These are phyloP conservation scores for Xiphorhynchus erythropygius DNA, from an alignment of 2,797 vertebrate species.

Conservation along the genomic window DNA sequence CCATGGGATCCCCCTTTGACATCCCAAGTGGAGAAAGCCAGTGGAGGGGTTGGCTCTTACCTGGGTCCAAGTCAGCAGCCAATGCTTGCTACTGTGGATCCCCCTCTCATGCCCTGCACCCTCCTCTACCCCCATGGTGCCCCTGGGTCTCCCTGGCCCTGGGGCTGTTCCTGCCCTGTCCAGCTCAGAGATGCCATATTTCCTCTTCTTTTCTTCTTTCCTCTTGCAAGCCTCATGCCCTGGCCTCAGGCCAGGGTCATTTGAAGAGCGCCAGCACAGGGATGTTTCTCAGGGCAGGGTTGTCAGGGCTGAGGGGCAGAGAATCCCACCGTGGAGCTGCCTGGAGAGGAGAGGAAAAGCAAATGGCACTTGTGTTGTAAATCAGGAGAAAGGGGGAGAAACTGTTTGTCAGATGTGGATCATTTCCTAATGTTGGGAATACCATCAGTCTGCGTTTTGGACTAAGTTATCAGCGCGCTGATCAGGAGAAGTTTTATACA, in stretches of 20 bases:
- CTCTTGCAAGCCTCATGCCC: background rate
- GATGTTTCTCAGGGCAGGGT: background rate
- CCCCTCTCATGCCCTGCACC: rapidly evolving
- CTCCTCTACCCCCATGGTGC: rapidly evolving
- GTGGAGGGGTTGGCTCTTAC: background rate
- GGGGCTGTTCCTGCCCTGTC: background rate
- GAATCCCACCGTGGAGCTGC: background rate
- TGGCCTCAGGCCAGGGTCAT: background rate
- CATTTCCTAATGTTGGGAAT: background rate
- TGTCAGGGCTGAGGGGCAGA: background rate
- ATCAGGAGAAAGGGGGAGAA: background rate
- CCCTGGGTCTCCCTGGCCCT: rapidly evolving
- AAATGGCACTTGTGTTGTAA: background rate
- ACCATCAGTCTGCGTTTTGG: background rate
- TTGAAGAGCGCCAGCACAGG: background rate
- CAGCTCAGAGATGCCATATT: background rate
- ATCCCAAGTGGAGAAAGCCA: background rate
- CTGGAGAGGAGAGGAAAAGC: background rate
- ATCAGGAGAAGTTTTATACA: background rate
- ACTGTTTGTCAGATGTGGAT: background rate
- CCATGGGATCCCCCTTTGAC: rapidly evolving
- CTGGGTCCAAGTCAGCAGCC: background rate
- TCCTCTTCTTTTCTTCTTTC: background rate
- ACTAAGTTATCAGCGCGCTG: background rate
- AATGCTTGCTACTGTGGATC: background rate